phyloP scores from a whole-genome alignment of 2,113 vertebrate genomes.

The Cepphus grylle region DNA sequence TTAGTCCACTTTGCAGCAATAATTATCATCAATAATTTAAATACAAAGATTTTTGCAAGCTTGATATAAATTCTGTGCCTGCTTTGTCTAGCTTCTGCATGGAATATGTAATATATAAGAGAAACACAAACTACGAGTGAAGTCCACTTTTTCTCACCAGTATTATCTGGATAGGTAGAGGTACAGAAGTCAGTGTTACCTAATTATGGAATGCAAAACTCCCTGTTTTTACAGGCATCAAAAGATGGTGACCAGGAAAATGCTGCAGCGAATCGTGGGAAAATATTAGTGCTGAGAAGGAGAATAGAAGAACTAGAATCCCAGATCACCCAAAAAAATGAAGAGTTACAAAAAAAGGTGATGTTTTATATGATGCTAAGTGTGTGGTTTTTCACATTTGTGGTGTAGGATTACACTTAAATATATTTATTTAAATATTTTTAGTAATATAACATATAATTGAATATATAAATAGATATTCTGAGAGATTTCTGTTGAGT shows the following conservation, averaged over 20 bases:
- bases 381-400: not conserved
- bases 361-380: not conserved
- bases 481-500: not conserved
- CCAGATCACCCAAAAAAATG: slow-evolving; percentile 75
- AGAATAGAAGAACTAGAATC: slow-evolving; percentile 86
- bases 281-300: slow-evolving; percentile 84
- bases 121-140: not conserved
- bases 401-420: not conserved
- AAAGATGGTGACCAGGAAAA: slow-evolving; percentile 79
- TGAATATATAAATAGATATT: not conserved
- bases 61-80: not conserved
- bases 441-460: not conserved
- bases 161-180: not conserved
- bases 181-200: not conserved
- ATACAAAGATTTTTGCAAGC: not conserved
- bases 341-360: slow-evolving; percentile 80
- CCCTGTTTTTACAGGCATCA: slow-evolving; percentile 34
- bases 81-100: not conserved
- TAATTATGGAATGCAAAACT: not conserved
- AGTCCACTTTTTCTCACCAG: not conserved
- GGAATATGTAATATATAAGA: not conserved
- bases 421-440: not conserved
- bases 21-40: not conserved
- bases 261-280: slow-evolving; percentile 81
- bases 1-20: not conserved